Conservation (phyloP, 2,113 vertebrate species). For the Pavo muticus region DNA sequence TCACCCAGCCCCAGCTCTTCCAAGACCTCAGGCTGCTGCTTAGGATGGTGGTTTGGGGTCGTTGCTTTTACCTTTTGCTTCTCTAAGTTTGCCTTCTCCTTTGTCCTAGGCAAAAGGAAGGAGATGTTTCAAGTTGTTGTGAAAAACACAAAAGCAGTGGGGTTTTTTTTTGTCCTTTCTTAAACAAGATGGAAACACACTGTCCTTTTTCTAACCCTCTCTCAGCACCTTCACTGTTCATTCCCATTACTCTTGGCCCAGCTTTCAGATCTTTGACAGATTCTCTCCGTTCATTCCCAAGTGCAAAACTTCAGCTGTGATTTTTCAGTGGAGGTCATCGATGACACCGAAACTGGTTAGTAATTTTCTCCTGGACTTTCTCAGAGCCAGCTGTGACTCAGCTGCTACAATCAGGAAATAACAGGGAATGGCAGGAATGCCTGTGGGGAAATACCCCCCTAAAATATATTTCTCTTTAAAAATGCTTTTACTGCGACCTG, state of each 20-base stretch:
- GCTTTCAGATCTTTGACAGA: not conserved
- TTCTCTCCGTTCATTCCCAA: accelerated
- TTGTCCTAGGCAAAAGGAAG: not conserved
- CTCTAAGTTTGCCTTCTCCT: not conserved
- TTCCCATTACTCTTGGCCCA: not conserved
- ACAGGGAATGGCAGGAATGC: slow-evolving; percentile 20
- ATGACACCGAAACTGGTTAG: not conserved
- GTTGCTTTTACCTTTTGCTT: not conserved
- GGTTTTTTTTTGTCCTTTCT: not conserved
- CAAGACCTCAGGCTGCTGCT: not conserved
- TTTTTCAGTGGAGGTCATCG: not conserved
- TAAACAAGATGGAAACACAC: not conserved
- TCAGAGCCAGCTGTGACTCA: slow-evolving; percentile 18
- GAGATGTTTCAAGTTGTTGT: not conserved
- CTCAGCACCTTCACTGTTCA: not conserved
- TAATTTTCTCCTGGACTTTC: not conserved
- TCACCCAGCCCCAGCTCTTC: not conserved
- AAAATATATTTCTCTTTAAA: not conserved
- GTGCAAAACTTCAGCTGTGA: not conserved
- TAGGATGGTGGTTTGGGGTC: not conserved
- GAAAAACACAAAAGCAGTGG: not conserved
- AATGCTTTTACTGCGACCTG: not conserved
- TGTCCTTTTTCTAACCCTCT: not conserved
- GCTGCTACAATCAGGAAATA: slow-evolving; percentile 14
- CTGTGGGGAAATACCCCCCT: not conserved